Percentiles rank a stretch among this genome's conserved stretches.
These are phyloP conservation scores for Cheilosia urbana DNA, from an alignment of 2,888 invertebrate species.

Conservation along the genomic window DNA sequence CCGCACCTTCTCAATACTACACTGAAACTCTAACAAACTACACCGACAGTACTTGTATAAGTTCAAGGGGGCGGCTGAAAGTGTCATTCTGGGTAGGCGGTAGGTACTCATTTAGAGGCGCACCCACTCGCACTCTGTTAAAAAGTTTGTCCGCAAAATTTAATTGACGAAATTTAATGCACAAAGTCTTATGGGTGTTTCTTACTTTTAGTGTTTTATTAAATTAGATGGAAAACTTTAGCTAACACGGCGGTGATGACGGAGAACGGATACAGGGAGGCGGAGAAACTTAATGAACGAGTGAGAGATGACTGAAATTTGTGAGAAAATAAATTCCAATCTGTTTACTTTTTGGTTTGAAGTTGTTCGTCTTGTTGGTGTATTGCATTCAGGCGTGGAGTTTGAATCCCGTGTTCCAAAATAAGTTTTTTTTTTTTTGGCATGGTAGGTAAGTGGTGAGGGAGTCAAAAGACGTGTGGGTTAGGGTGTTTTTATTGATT, in stretches of 20 bases:
- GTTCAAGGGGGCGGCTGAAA: slow-evolving; percentile 15
- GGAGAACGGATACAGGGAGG: background rate
- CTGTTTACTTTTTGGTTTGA: slow-evolving; percentile 23
- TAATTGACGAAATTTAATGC: slow-evolving; percentile 64
- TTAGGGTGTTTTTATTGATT: no score
- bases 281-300: slow-evolving; percentile 23
- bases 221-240: slow-evolving; percentile 61
- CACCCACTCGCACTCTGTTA: background rate
- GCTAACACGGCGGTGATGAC: background rate
- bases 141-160: slow-evolving; percentile 62
- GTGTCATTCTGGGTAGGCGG: slow-evolving; percentile 5
- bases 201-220: slow-evolving; percentile 62
- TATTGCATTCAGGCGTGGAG: no score
- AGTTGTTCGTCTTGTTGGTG: background rate
- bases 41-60: slow-evolving; percentile 12
- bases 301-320: slow-evolving; percentile 27
- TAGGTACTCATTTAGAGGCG: slow-evolving; percentile 32
- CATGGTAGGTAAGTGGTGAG: no score
- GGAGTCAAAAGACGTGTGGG: no score
- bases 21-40: slow-evolving; percentile 26
- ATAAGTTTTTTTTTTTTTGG: no score
- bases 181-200: slow-evolving; percentile 45
- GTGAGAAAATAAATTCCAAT: slow-evolving; percentile 30
- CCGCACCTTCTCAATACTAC: background rate
- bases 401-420: no score